Conservation (phyloP, 2,888 invertebrate species). For the Leucophora obtusa region DNA sequence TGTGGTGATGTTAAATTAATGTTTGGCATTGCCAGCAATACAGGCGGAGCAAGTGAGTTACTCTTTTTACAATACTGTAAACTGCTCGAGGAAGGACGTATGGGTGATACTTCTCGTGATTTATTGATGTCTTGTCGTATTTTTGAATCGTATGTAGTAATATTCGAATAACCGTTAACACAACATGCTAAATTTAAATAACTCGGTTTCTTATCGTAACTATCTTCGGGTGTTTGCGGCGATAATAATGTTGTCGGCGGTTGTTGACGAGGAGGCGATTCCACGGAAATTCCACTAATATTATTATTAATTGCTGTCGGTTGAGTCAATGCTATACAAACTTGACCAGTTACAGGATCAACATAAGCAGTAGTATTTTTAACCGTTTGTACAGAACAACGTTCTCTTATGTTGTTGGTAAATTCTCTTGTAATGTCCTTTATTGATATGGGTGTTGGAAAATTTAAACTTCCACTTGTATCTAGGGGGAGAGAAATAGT, state of each 20-base stretch:
- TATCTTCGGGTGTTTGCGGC: constrained; percentile 63
- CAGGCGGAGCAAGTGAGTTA: constrained; percentile 81
- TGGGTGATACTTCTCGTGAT: constrained; percentile 86
- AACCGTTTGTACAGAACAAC: constrained; percentile 75
- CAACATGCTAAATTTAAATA: constrained; percentile 93
- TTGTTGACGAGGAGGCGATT: constrained; percentile 34
- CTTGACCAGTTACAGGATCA: constrained; percentile 73
- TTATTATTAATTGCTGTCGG: constrained; percentile 39
- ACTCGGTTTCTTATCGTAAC: constrained; percentile 86
- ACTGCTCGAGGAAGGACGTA: constrained; percentile 80
- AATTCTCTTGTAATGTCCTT: constrained; percentile 81
- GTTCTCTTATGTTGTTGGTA: constrained; percentile 82
- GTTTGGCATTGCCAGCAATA: constrained; percentile 70
- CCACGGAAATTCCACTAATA: constrained; percentile 67
- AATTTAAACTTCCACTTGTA: constrained; percentile 83
- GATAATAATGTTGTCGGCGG: constrained; percentile 33
- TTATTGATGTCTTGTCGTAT: constrained; percentile 86
- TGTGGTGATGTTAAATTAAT: constrained; percentile 54
- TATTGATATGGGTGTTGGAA: constrained; percentile 82
- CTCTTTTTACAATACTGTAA: constrained; percentile 79
- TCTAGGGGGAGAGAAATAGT: constrained; percentile 68
- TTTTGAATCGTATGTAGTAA: constrained; percentile 91
- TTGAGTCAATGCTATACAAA: constrained; percentile 74
- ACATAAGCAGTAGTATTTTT: constrained; percentile 72
- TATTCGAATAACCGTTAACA: constrained; percentile 92